Conservation (phyloP, 2,888 invertebrate species). For the Ophioninae sp. region DNA sequence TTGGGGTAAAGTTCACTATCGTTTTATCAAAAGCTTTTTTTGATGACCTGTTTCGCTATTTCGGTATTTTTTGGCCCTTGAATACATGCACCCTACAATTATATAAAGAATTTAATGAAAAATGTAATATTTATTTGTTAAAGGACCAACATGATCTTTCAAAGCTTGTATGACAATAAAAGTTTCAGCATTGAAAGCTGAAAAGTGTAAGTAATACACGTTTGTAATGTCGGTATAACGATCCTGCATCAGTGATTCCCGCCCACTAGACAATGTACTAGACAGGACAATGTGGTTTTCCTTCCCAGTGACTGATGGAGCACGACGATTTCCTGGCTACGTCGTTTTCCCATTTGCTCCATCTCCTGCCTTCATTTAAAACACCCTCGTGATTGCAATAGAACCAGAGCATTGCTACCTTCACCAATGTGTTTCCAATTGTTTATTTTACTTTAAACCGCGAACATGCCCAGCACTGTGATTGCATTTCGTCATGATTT, state of each 20-base stretch:
- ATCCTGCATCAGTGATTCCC: not conserved
- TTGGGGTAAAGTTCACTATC: no score
- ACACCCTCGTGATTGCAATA: not conserved
- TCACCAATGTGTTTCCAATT: not conserved
- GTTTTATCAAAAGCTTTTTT: no score
- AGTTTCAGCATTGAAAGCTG: no score
- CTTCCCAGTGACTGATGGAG: not conserved
- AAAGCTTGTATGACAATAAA: not conserved
- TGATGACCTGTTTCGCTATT: no score
- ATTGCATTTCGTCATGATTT: conserved; percentile 9
- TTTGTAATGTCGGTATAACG: not conserved
- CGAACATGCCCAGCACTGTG: not conserved
- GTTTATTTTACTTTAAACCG: not conserved
- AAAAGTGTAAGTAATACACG: not conserved
- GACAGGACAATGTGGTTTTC: not conserved
- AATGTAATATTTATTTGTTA: no score
- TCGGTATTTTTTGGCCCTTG: no score
- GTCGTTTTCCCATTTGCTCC: conserved; percentile 2
- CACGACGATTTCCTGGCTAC: not conserved
- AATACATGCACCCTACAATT: no score
- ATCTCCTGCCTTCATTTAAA: not conserved
- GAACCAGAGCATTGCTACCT: not conserved
- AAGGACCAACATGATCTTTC: not conserved
- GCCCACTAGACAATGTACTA: not conserved
- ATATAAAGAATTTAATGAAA: no score